phyloP scores from a whole-genome alignment of 2,888 invertebrate genomes.

The Drosophila quinaria region DNA sequence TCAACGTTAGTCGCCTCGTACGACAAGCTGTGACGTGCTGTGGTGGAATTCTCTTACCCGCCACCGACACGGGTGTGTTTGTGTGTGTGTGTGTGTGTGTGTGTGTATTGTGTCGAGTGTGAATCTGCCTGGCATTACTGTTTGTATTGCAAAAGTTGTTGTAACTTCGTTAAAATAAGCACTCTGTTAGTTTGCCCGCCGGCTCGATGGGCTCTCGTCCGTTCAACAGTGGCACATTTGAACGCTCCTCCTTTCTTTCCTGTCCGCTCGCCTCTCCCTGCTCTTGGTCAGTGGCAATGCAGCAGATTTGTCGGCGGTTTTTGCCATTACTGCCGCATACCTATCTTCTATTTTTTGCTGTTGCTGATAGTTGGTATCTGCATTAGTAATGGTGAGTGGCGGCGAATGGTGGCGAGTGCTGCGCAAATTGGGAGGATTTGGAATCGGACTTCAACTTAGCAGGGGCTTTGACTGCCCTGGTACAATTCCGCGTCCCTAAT shows the following conservation, averaged over 20 bases:
- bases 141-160: constrained; percentile 81
- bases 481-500: background rate
- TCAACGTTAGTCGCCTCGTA: too few species aligned
- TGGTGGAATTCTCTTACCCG: too few species aligned
- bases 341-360: constrained; percentile 19
- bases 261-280: background rate
- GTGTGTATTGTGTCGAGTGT: too few species aligned
- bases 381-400: constrained; percentile 76
- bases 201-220: constrained; percentile 67
- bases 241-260: background rate
- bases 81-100: too few species aligned
- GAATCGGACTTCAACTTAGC: constrained; percentile 37
- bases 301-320: constrained; percentile 80
- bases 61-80: too few species aligned
- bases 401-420: constrained; percentile 57
- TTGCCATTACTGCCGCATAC: constrained; percentile 71
- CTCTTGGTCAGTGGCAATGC: constrained; percentile 62
- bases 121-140: constrained; percentile 80
- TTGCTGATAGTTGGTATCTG: constrained; percentile 74
- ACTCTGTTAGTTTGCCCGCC: constrained; percentile 79
- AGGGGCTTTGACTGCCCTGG: constrained; percentile 36
- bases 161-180: constrained; percentile 83
- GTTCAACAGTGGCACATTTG: constrained; percentile 27
- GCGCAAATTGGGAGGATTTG: constrained; percentile 73
- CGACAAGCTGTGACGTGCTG: too few species aligned